A percentile compares a stretch with the other conserved stretches of the same genome.
Evolutionary conservation across 2,113 vertebrate genomes (phyloP).

Genomic region (Nothoprocta perdicaria): DNA sequence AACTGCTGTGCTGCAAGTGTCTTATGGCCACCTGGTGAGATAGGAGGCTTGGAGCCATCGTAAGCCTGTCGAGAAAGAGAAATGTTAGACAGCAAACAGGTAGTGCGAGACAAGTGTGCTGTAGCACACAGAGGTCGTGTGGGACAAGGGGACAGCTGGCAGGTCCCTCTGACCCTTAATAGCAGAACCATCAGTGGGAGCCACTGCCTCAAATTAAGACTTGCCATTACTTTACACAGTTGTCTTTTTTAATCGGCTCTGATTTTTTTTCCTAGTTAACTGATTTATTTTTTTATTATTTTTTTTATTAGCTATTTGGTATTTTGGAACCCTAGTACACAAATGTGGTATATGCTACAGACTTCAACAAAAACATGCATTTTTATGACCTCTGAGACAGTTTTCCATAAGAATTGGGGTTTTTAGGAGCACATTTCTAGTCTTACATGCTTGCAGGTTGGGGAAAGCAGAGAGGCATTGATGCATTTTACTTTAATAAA

Average conservation of each 20-base stretch:
- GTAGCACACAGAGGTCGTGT: not conserved
- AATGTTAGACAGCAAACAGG: not conserved
- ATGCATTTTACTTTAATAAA: conserved; percentile 55
- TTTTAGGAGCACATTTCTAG: conserved; percentile 37
- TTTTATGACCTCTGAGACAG: conserved; percentile 54
- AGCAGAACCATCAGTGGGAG: not conserved
- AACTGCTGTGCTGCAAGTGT: not conserved
- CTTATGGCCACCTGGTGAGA: not conserved
- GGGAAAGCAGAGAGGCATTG: conserved; percentile 36
- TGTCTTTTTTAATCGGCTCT: not conserved
- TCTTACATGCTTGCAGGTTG: conserved; percentile 22
- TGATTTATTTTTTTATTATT: not conserved
- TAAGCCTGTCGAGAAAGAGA: not conserved
- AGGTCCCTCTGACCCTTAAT: not conserved
- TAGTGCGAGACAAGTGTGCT: not conserved
- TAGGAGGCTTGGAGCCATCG: not conserved
- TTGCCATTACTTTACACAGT: conserved; percentile 23
- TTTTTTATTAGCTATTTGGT: conserved; percentile 54
- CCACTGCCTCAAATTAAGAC: conserved; percentile 16
- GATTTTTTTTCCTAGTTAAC: conserved; percentile 36
- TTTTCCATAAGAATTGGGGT: not conserved
- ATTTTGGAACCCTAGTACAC: conserved; percentile 29
- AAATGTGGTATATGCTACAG: not conserved
- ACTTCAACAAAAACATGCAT: conserved; percentile 22
- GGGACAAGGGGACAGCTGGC: not conserved